Evolutionary conservation across 2,113 vertebrate species (phyloP).

Genomic region (Falcunculus frontatus): DNA sequence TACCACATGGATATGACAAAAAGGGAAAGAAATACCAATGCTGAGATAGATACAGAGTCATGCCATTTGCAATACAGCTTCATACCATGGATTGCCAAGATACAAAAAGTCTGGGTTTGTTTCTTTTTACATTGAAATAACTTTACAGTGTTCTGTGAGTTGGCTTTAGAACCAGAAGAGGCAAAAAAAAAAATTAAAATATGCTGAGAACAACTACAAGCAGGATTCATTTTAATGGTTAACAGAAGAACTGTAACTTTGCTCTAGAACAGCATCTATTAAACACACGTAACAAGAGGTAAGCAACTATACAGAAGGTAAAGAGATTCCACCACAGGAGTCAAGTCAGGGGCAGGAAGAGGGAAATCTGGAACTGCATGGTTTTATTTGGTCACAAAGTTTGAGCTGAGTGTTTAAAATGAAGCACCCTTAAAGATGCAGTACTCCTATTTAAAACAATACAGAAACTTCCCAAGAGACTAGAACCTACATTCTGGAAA

Average conservation of each 20-base stretch:
- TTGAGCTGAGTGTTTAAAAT: slow-evolving; percentile 41
- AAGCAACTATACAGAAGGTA: slow-evolving; percentile 23
- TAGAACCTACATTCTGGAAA: slow-evolving; percentile 51
- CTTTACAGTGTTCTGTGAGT: slow-evolving; percentile 37
- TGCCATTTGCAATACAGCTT: slow-evolving; percentile 46
- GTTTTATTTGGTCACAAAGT: slow-evolving; percentile 45
- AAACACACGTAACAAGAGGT: slow-evolving; percentile 33
- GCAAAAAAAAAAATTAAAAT: not conserved
- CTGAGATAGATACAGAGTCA: slow-evolving; percentile 40
- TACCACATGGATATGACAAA: slow-evolving; percentile 25
- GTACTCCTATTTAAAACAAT: slow-evolving; percentile 46
- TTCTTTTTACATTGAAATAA: slow-evolving; percentile 32
- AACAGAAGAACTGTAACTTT: slow-evolving; percentile 47
- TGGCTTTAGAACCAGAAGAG: slow-evolving; percentile 19
- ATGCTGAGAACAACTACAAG: slow-evolving; percentile 31
- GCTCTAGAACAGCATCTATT: slow-evolving; percentile 13
- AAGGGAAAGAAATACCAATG: slow-evolving; percentile 49
- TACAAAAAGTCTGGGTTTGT: slow-evolving; percentile 31
- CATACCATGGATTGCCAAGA: slow-evolving; percentile 38
- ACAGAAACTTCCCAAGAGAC: slow-evolving; percentile 52
- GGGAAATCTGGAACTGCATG: slow-evolving; percentile 6
- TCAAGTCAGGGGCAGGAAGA: not conserved
- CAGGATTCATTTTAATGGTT: slow-evolving; percentile 17
- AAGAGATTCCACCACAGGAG: slow-evolving; percentile 45
- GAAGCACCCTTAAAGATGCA: slow-evolving; percentile 48